A percentile compares a stretch with the other conserved stretches of the same genome.
These are phyloP conservation scores for Gobius niger DNA, from an alignment of 2,113 vertebrate genomes.

Conservation along the genomic window DNA sequence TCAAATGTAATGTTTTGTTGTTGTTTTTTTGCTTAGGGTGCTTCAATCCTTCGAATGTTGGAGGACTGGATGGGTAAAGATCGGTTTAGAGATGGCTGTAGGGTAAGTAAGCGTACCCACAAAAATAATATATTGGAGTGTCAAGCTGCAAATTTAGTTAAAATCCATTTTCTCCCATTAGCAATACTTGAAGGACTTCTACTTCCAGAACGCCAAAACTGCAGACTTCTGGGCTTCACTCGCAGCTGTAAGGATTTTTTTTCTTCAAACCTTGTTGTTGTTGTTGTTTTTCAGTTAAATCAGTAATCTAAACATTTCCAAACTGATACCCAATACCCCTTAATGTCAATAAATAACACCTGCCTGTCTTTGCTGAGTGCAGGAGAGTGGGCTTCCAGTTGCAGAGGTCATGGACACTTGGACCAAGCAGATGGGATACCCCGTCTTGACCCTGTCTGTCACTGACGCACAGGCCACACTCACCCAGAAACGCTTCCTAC, in stretches of 20 bases:
- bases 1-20: not conserved
- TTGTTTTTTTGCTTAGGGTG: constrained; percentile 72
- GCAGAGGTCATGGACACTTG: constrained; percentile 92
- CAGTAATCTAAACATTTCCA: too few relatives aligned
- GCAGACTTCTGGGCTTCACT: constrained; percentile 87
- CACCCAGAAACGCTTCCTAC: constrained; percentile 86
- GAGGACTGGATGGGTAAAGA: constrained; percentile 82
- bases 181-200: constrained; percentile 79
- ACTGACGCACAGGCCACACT: constrained; percentile 46
- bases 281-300: not conserved
- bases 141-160: not conserved
- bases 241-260: constrained; percentile 71
- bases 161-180: constrained; percentile 57
- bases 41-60: constrained; percentile 87
- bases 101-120: constrained; percentile 62
- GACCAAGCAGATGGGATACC: constrained; percentile 97
- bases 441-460: constrained; percentile 78
- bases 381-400: constrained; percentile 85
- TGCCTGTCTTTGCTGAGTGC: not conserved
- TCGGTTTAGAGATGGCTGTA: constrained; percentile 81
- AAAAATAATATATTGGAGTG: not conserved
- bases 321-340: too few relatives aligned
- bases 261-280: too few relatives aligned
- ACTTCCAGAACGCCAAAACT: constrained; percentile 89
- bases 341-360: not conserved